Base-by-base conservation (phyloP, 2,888 invertebrate species). In the Thumatha senex region DNA sequence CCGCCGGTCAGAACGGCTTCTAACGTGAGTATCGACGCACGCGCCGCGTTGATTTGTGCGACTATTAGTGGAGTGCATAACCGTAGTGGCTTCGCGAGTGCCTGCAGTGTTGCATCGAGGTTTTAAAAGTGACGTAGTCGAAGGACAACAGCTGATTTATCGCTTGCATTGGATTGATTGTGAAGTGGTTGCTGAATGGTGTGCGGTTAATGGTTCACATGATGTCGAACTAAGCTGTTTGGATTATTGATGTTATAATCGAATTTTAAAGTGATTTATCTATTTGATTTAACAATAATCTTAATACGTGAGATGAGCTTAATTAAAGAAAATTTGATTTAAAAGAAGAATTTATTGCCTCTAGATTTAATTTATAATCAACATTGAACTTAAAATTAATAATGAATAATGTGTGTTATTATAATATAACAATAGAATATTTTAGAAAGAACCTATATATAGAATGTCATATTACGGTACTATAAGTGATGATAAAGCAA, bases 1-100 rank as follows among this genome's bases (percentile, higher is more conserved):
- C 93, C 93, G 93, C 94, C 95, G 95, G 95, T 96, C 97, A 97
- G 97, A 97, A 96, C 97, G 96, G 97, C 97, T 97, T 96, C 96
- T 95, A 97, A 96, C 96, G 97, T 97, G 96, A 97, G 97, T 97
- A 84, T 71, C 78, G 81, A 70, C 87, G 85, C 82, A 85, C 82
- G 88, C 74, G 75, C 67, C 74, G 66, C 46, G 62, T 62, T 64
- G 70, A 74, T 63, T 67, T 56, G 78, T 73, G 80, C 74, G 75
- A 64, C 67, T 66, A 67, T 65, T 65, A 73, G 81, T 80, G 78
- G 66, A 76, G 86, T 86, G 84, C 75, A 76, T 68, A 65, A 64
- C 81, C 80, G 79, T 79, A 78, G 84, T 83, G 82, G 62, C 58
- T 63, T 63, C 66, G 70, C 73, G 63, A 71, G 64, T 62, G 69